Base-by-base conservation (phyloP, 1,140 invertebrate species). In the Brachionus rubens region DNA sequence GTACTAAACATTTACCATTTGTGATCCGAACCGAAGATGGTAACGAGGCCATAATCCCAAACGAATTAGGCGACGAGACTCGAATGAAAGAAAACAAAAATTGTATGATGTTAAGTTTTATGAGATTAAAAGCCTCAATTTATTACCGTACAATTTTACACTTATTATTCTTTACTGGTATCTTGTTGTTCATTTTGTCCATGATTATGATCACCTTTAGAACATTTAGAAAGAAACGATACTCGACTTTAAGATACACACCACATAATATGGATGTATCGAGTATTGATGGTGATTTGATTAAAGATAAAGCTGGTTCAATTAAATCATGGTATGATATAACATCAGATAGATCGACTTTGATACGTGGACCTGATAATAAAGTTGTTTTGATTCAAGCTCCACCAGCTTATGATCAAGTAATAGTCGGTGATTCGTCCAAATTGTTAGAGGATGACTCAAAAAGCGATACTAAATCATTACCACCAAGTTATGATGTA, bases 71-170 rank as follows among this genome's bases (percentile, higher is more conserved):
- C 40, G 16, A 65, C 10, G 59, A 65, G 40, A 65, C 12, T 46
- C 19, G 36, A 19, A 43, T 65, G 24, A 41, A 41, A 7, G 36
- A 43, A 26, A 41, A 21, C 21, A 65, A 65, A 12, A 65, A 50
- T 30, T 72, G 68, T 36, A 72, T 72, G 68, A 72, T 72, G 68
- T 19, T 72, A 9, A 72, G 68, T 33, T 72, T 72, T 4, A 72
- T 72, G 68, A 48, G 36, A 54, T 21, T 72, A 1, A 48, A 54
- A 72, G 46, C 43, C 6, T 72, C 68, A 9, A 50, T 50, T 14
- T 72, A 72, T 36, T 72, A 50, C 24, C 5, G 68, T 21, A 72
- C 68, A 26, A 40, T 72, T 48, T 21, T 72, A 16, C 68, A 72
- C 16, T 1, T 72, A 9, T 54, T 72, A 24, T 72, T 72, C 46